phyloP scores from a whole-genome alignment of 1,140 invertebrate species.

The Globodera rostochiensis region DNA sequence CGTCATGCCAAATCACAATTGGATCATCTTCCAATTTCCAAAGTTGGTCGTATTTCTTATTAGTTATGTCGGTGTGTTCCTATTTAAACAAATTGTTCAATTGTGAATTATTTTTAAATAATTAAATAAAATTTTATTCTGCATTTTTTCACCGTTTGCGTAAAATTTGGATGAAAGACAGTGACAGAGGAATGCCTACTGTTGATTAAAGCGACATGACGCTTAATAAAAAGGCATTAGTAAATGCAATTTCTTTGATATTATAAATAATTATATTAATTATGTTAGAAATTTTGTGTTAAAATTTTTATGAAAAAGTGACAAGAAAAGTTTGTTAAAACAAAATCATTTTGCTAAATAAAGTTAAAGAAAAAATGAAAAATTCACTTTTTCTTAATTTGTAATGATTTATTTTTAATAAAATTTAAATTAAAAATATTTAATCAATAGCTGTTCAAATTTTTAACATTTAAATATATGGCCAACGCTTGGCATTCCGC shows the following conservation, averaged over 20 bases:
- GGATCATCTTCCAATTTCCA: neutral
- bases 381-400: no score
- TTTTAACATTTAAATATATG: neutral
- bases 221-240: neutral
- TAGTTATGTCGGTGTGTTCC: neutral
- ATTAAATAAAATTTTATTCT: neutral
- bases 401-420: no score
- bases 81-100: neutral
- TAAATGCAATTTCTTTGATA: no score
- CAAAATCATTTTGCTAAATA: no score
- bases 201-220: neutral
- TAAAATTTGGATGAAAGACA: neutral
- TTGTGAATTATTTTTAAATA: neutral
- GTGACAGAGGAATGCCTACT: neutral
- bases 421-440: neutral
- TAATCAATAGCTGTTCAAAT: neutral
- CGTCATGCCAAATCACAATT: constrained; percentile 1
- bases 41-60: neutral
- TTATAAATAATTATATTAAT: no score
- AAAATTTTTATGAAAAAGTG: neutral
- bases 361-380: no score
- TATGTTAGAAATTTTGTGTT: no score
- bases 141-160: neutral
- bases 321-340: no score
- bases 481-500: neutral